Evolutionary conservation across 2,888 invertebrate species (phyloP).

Genomic region (Thereva nobilitata): DNA sequence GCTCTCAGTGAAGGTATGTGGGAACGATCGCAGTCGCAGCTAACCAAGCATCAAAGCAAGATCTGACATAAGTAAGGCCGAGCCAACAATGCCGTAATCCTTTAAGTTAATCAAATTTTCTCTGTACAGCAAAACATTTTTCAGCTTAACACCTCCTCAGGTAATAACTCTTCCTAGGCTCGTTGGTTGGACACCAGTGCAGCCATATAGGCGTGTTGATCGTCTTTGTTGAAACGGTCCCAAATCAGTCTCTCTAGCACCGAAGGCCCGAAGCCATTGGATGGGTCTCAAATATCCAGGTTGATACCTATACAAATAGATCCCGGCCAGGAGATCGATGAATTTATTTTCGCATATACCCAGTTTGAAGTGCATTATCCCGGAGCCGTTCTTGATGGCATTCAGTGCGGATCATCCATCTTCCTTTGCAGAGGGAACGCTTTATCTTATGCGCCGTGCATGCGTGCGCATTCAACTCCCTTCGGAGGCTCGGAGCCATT

Average conservation of each 20-base stretch:
- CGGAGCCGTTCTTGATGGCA: slow-evolving; percentile 6
- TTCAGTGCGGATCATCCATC: slow-evolving; percentile 16
- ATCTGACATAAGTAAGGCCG: slow-evolving; percentile 24
- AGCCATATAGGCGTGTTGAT: slow-evolving; percentile 17
- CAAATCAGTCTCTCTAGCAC: slow-evolving; percentile 1
- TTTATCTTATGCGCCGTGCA: slow-evolving; percentile 16
- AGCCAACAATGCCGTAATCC: slow-evolving; percentile 27
- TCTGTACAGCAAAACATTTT: slow-evolving; percentile 18
- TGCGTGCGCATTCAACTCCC: slow-evolving; percentile 27
- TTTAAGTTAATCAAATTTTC: slow-evolving; percentile 29
- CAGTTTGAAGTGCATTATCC: neutral
- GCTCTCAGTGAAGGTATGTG: neutral
- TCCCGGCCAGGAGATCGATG: neutral
- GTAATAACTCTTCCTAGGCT: slow-evolving; percentile 18
- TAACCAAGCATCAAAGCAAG: slow-evolving; percentile 18
- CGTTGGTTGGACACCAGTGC: neutral
- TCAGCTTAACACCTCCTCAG: slow-evolving; percentile 32
- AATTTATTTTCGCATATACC: slow-evolving; percentile 2
- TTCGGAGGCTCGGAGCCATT: slow-evolving; percentile 19
- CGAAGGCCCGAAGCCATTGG: neutral
- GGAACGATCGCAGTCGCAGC: slow-evolving; percentile 1
- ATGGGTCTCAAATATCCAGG: slow-evolving; percentile 4
- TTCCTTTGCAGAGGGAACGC: slow-evolving; percentile 1
- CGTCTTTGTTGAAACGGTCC: slow-evolving; percentile 10
- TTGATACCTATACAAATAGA: slow-evolving; percentile 10